Percentiles rank a stretch among this genome's conserved stretches.
Conservation (phyloP, 1,140 invertebrate species). For the Drosophila azteca region DNA sequence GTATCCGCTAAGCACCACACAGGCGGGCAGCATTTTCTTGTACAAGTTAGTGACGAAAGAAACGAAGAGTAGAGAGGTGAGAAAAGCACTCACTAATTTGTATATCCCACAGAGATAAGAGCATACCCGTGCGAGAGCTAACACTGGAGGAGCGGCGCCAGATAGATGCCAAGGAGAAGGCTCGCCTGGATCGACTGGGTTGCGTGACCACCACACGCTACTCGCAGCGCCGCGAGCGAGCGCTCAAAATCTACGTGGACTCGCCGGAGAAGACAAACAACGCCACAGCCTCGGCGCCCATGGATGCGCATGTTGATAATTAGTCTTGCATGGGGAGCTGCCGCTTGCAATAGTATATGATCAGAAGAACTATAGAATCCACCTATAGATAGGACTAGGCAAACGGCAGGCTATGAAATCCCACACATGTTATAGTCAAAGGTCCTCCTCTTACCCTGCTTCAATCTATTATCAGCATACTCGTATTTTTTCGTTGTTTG, state of each 20-base stretch:
- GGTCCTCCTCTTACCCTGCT: slow-evolving; percentile 16
- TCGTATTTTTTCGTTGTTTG: slow-evolving; percentile 64
- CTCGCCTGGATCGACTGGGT: slow-evolving; percentile 82
- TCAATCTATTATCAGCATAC: slow-evolving; percentile 32
- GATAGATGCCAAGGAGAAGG: slow-evolving; percentile 86
- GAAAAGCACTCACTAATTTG: neutral
- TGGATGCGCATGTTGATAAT: slow-evolving; percentile 64
- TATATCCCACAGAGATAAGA: slow-evolving; percentile 85
- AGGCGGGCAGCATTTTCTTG: slow-evolving; percentile 74
- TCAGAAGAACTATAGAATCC: slow-evolving; percentile 10
- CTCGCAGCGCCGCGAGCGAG: slow-evolving; percentile 87
- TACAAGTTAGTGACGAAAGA: slow-evolving; percentile 66
- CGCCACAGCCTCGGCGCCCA: slow-evolving; percentile 64
- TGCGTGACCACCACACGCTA: slow-evolving; percentile 82
- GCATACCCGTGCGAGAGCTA: slow-evolving; percentile 86
- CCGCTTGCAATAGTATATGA: slow-evolving; percentile 5
- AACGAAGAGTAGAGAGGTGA: neutral
- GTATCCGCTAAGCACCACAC: slow-evolving; percentile 64
- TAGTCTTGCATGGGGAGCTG: slow-evolving; percentile 18
- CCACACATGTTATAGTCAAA: slow-evolving; percentile 35
- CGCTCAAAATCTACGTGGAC: slow-evolving; percentile 90
- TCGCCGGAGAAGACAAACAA: slow-evolving; percentile 72
- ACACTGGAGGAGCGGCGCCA: slow-evolving; percentile 87
- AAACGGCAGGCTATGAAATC: slow-evolving; percentile 43
- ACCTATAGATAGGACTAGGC: slow-evolving; percentile 37